These are phyloP conservation scores for Danio aesculapii DNA, from an alignment of 2,797 vertebrate genomes.

Conservation along the genomic window DNA sequence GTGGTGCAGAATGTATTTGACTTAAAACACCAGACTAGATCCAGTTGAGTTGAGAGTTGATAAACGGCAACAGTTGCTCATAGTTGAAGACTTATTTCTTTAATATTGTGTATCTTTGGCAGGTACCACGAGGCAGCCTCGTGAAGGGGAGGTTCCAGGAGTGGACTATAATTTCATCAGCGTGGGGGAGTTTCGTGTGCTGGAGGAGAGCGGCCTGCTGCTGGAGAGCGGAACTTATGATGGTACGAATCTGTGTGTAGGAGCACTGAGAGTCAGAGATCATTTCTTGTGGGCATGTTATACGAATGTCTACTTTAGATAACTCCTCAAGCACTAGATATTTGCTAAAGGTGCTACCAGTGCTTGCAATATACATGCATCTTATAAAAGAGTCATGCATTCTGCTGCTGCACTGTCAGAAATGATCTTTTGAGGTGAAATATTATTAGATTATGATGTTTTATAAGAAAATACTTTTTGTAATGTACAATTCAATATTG, in stretches of 20 bases:
- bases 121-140: conserved; percentile 97
- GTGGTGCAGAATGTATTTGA: no score
- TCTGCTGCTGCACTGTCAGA: no score
- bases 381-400: not conserved
- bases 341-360: not conserved
- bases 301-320: conserved; percentile 3
- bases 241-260: conserved; percentile 76
- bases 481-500: no score
- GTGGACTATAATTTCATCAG: conserved; percentile 99
- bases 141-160: conserved; percentile 96
- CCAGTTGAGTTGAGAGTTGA: no score
- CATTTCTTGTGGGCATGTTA: conserved; percentile 42
- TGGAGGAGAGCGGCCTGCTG: conserved; percentile 95
- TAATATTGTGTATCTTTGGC: conserved; percentile 14
- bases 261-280: conserved; percentile 30
- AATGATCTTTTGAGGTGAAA: no score
- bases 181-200: conserved; percentile 92
- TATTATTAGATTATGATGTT: no score
- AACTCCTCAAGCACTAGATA: not conserved
- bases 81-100: no score
- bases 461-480: no score
- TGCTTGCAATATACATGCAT: not conserved
- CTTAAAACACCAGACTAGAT: no score
- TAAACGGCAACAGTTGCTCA: no score
- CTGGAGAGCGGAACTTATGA: conserved; percentile 99